These are phyloP conservation scores for Poeciliopsis occidentalis DNA, from an alignment of 2,113 vertebrate genomes.

Conservation along the genomic window DNA sequence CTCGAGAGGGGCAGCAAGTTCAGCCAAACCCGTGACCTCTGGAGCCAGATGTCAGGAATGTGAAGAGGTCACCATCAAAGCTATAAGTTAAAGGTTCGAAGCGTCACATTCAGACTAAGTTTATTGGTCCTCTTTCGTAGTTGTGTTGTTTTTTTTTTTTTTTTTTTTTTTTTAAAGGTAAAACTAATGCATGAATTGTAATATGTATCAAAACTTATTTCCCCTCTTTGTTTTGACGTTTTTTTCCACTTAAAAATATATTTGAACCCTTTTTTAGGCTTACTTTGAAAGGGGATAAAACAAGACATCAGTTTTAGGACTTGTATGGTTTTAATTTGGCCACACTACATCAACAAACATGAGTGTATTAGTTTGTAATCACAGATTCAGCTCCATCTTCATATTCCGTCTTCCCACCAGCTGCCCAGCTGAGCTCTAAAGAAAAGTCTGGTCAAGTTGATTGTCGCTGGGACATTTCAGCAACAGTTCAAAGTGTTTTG, in stretches of 20 bases:
- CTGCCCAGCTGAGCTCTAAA: background rate
- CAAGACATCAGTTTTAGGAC: background rate
- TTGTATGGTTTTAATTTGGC: background rate
- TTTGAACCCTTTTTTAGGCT: background rate
- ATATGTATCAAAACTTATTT: background rate
- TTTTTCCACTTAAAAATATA: background rate
- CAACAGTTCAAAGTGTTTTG: too few relatives aligned
- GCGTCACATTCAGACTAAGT: background rate
- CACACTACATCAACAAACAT: too few relatives aligned
- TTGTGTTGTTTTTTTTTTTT: background rate
- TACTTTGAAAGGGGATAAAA: background rate
- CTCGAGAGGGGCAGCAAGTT: conserved; percentile 33
- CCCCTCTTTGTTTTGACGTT: background rate
- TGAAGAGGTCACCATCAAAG: conserved; percentile 5
- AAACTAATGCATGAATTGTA: background rate
- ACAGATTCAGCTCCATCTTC: background rate
- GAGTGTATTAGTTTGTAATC: too few relatives aligned
- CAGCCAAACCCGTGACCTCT: conserved; percentile 34
- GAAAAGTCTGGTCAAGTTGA: background rate
- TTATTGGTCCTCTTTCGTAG: background rate
- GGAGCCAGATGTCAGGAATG: conserved; percentile 31
- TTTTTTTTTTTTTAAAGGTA: background rate
- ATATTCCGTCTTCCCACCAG: background rate
- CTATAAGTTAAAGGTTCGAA: conserved; percentile 20
- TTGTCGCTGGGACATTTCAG: too few relatives aligned